A percentile compares a stretch with the other conserved stretches of the same genome.
Evolutionary conservation across 2,888 invertebrate genomes (phyloP).

Genomic region (Adelphocoris suturalis): DNA sequence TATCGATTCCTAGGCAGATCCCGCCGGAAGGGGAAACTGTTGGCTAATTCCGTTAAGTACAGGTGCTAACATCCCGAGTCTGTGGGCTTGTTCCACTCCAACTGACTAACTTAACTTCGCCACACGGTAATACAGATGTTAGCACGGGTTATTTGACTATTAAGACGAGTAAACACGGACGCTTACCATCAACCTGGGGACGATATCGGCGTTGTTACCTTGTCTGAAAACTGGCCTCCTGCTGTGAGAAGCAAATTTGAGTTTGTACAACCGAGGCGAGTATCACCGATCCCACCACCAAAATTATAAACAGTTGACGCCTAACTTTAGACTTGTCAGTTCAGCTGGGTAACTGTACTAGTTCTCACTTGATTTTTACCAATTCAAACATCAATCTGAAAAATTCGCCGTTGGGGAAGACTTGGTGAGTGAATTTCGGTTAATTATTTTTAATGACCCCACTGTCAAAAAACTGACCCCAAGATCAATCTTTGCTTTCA

Average conservation of each 20-base stretch:
- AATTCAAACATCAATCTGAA: too few species aligned
- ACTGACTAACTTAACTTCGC: slow-evolving; percentile 48
- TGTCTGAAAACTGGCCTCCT: neutral
- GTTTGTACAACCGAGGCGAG: neutral
- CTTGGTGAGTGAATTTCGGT: too few species aligned
- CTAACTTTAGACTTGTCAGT: too few species aligned
- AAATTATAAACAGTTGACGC: too few species aligned
- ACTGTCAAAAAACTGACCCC: too few species aligned
- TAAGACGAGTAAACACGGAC: slow-evolving; percentile 51
- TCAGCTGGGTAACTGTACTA: too few species aligned
- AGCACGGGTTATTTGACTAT: slow-evolving; percentile 56
- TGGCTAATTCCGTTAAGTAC: slow-evolving; percentile 9
- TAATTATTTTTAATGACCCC: too few species aligned
- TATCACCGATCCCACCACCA: too few species aligned
- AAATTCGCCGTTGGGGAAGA: too few species aligned
- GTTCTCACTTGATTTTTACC: too few species aligned
- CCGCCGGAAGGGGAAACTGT: neutral
- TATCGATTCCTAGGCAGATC: neutral
- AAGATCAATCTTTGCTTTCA: too few species aligned
- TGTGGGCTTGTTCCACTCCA: slow-evolving; percentile 37
- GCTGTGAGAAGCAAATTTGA: neutral
- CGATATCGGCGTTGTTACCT: neutral
- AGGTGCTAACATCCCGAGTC: slow-evolving; percentile 25
- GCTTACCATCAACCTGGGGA: neutral
- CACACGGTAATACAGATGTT: slow-evolving; percentile 55